Evolutionary conservation across 2,888 invertebrate species (phyloP).

Genomic region (Toxonevra muliebris): DNA sequence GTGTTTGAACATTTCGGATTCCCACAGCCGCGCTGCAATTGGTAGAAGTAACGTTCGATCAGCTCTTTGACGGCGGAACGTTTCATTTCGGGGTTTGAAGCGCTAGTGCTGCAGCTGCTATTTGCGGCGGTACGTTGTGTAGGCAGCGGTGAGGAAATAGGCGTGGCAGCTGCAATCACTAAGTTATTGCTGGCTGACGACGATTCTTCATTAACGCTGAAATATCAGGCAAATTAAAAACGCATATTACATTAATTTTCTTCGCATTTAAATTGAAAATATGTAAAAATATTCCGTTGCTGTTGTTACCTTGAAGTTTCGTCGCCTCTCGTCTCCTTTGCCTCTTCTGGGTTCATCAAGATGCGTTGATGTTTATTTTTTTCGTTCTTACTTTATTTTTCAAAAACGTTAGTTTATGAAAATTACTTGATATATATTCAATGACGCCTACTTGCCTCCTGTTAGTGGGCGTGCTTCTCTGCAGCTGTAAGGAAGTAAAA

Average conservation of each 20-base stretch:
- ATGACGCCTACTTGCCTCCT: constrained; percentile 31
- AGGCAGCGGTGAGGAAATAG: constrained; percentile 25
- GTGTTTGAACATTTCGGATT: constrained; percentile 86
- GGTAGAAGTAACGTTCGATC: constrained; percentile 92
- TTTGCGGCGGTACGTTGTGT: constrained; percentile 19
- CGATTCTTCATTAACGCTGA: constrained; percentile 44
- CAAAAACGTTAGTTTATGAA: background rate
- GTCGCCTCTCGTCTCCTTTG: constrained; percentile 57
- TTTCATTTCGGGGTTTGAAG: constrained; percentile 69
- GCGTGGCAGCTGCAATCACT: constrained; percentile 34
- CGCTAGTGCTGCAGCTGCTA: constrained; percentile 20
- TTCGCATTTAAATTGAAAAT: constrained; percentile 2
- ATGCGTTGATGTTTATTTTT: constrained; percentile 22
- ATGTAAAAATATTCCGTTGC: background rate
- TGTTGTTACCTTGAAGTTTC: constrained; percentile 67
- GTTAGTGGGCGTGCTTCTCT: constrained; percentile 9
- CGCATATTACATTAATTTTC: background rate
- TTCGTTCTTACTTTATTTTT: constrained; percentile 13
- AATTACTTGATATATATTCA: too few relatives aligned
- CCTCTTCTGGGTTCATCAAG: constrained; percentile 35
- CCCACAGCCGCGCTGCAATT: constrained; percentile 91
- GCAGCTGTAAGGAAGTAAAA: too few relatives aligned
- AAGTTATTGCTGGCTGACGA: constrained; percentile 34
- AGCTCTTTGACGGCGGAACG: constrained; percentile 82
- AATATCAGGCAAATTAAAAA: background rate